phyloP scores from a whole-genome alignment of 2,888 invertebrate genomes.

The Linyphia triangularis region DNA sequence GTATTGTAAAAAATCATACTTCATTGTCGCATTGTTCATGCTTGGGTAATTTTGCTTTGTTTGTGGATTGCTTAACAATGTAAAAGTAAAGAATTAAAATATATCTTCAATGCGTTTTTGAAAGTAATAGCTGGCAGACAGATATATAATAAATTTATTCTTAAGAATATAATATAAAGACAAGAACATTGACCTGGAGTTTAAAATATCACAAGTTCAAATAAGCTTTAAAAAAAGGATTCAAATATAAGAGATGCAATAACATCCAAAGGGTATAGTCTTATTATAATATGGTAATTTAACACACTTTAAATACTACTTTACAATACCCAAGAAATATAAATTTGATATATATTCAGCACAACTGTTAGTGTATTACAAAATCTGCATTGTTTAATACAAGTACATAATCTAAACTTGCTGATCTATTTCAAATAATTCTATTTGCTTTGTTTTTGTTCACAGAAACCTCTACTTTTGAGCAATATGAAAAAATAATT shows the following conservation, averaged over 20 bases:
- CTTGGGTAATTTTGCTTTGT: too few species aligned
- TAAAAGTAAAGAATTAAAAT: too few species aligned
- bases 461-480: not conserved
- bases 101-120: too few species aligned
- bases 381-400: not conserved
- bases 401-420: not conserved
- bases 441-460: too few species aligned
- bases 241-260: not conserved
- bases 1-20: too few species aligned
- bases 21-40: too few species aligned
- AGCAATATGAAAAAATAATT: not conserved
- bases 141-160: conserved; percentile 47
- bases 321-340: not conserved
- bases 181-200: conserved; percentile 41
- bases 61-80: too few species aligned
- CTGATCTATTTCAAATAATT: too few species aligned
- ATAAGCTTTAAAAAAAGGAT: conserved; percentile 44
- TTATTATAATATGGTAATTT: not conserved
- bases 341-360: not conserved
- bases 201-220: conserved; percentile 63
- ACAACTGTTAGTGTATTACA: conserved; percentile 11
- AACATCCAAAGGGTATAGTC: conserved; percentile 27
- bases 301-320: not conserved
- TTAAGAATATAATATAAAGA: conserved; percentile 53
- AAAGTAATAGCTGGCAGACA: conserved; percentile 4